Conservation (phyloP, 1,140 invertebrate genomes). For the Drosophila oshimai region DNA sequence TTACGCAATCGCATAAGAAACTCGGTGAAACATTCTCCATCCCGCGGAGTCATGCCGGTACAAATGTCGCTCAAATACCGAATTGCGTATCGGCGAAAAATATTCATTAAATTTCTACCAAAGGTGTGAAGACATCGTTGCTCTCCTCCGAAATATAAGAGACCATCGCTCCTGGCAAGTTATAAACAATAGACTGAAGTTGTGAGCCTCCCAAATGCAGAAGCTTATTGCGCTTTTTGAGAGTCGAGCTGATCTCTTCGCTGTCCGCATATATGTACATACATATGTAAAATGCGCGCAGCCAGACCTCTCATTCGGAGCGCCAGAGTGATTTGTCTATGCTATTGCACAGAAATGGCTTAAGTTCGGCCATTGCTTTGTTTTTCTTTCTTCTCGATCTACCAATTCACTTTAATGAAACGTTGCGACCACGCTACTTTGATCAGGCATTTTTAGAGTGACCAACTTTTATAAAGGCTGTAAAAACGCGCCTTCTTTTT, state of each 20-base stretch:
- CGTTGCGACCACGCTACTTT: background rate
- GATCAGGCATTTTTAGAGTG: background rate
- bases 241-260: background rate
- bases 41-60: background rate
- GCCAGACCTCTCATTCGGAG: background rate
- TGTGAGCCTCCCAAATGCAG: slow-evolving; percentile 1
- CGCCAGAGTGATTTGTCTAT: slow-evolving; percentile 2
- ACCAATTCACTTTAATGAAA: background rate
- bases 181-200: background rate
- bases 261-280: background rate
- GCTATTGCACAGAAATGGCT: background rate
- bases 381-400: background rate
- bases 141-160: background rate
- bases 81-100: slow-evolving; percentile 1
- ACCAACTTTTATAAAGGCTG: background rate
- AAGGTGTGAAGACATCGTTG: background rate
- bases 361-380: background rate
- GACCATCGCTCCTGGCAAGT: background rate
- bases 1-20: background rate
- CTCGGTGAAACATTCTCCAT: background rate
- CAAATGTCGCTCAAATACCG: background rate
- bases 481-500: background rate
- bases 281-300: background rate
- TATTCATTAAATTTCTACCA: background rate
- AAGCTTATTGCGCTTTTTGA: background rate